phyloP scores from a whole-genome alignment of 2,888 invertebrate genomes.

The Pristionchus japonicus region DNA sequence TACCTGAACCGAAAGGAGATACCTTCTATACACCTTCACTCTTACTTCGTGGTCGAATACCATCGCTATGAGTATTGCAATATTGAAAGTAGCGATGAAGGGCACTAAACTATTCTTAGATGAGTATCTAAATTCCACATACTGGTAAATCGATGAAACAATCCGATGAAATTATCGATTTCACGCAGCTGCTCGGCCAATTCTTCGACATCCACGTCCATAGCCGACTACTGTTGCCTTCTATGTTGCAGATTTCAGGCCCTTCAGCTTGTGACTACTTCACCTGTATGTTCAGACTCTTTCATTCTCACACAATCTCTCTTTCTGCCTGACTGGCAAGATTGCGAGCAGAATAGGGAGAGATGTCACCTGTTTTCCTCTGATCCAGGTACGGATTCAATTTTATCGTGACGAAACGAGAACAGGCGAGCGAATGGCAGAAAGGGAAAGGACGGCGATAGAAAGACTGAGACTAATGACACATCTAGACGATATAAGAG shows the following conservation, averaged over 20 bases:
- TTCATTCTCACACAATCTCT: too few species aligned
- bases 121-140: too few species aligned
- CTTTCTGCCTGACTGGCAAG: too few species aligned
- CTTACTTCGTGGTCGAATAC: slow-evolving; percentile 2
- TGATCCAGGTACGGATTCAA: not conserved
- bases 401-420: not conserved
- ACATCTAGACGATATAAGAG: slow-evolving; percentile 7
- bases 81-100: not conserved
- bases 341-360: too few species aligned
- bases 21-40: slow-evolving; percentile 15
- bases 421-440: not conserved
- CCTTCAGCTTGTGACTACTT: not conserved
- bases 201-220: not conserved
- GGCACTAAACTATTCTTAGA: not conserved
- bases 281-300: too few species aligned
- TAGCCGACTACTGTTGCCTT: not conserved
- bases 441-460: not conserved
- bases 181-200: not conserved
- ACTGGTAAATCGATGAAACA: not conserved
- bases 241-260: not conserved
- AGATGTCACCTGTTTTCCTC: not conserved
- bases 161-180: not conserved
- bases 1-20: not conserved
- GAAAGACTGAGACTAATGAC: slow-evolving; percentile 14
- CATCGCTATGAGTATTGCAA: not conserved